Base-by-base conservation (phyloP, 2,113 vertebrate genomes). In the Pangasianodon gigas region DNA sequence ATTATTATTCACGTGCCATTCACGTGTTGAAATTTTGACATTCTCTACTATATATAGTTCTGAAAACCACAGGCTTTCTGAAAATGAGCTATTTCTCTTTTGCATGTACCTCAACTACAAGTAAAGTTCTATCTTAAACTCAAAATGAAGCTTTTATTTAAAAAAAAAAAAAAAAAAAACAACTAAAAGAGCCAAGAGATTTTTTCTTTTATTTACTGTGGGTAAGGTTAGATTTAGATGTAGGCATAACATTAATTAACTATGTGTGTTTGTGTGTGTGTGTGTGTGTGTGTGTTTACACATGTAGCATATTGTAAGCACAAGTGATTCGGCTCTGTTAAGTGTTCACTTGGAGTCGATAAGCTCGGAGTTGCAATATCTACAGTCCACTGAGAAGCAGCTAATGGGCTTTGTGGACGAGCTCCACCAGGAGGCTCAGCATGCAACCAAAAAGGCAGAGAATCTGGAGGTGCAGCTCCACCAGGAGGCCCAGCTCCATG, bases 361-460 rank as follows among this genome's bases (percentile, higher is more conserved):
- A 91, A 92, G 41, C 91, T 48, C 89, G 86, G 93, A 92, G 88
- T 92, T 84, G 84, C 41, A 46, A 88, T 89, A 88, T 88, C 93
- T 96, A 81, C 96, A 96, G 93, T 93, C 91, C 91, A 95, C 95
- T 0, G 93, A 94, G 87, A 58, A 62, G 13, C 92, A 93, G 88
- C 91, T 94, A 74, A 85, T 92, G 83, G 58, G 87, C 91, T 93
- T 96, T 90, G 93, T 96, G 94, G 94, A 95, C 56, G 93, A 95
- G 93, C 94, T 96, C 88, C 93, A 95, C 0, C 87, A 86, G 14
- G 91, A 95, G 93, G 89, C 92, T 52, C 90, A 88, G 67, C 69
- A 67, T 9, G 89, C 77, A 58, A 85, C 88, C 6, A 80, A 84
- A 41, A 89, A 92, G 13, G 48, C 85, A 4, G 91, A 94, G 74